phyloP scores from a whole-genome alignment of 2,888 invertebrate genomes.

The Sinhomidia bicolor region DNA sequence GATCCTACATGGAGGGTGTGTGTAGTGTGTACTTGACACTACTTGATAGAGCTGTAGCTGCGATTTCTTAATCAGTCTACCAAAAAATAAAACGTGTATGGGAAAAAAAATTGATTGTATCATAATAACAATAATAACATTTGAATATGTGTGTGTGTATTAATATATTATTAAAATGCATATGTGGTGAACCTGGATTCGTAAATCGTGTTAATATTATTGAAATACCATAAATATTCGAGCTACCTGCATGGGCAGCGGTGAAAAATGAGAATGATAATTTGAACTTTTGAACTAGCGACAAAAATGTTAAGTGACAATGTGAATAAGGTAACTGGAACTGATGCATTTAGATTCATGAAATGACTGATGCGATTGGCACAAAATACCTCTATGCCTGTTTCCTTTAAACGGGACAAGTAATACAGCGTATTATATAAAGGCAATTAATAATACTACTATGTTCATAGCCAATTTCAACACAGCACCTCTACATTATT shows the following conservation, averaged over 20 bases:
- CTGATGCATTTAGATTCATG: constrained; percentile 59
- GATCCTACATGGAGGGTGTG: constrained; percentile 29
- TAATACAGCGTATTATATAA: constrained; percentile 59
- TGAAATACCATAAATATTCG: constrained; percentile 54
- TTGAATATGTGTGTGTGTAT: constrained; percentile 17
- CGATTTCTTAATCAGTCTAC: constrained; percentile 59
- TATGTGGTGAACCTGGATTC: constrained; percentile 61
- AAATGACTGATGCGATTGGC: constrained; percentile 59
- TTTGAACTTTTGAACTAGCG: constrained; percentile 72
- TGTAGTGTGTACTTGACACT: neutral
- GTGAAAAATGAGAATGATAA: constrained; percentile 63
- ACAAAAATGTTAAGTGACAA: constrained; percentile 57
- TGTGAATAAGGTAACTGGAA: constrained; percentile 72
- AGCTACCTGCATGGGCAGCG: constrained; percentile 23
- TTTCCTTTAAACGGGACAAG: constrained; percentile 53
- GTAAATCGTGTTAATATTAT: constrained; percentile 59
- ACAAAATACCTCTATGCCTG: constrained; percentile 59
- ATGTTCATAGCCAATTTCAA: constrained; percentile 56
- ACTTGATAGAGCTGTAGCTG: constrained; percentile 44
- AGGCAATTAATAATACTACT: constrained; percentile 58
- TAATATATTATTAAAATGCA: constrained; percentile 56
- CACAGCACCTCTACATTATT: constrained; percentile 49
- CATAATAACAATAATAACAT: constrained; percentile 26
- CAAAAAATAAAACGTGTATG: constrained; percentile 14
- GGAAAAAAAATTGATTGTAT: constrained; percentile 52